Percentiles rank a stretch among this genome's conserved stretches.
These are phyloP conservation scores for Eretmochelys imbricata DNA, from an alignment of 2,113 vertebrate genomes.

Conservation along the genomic window DNA sequence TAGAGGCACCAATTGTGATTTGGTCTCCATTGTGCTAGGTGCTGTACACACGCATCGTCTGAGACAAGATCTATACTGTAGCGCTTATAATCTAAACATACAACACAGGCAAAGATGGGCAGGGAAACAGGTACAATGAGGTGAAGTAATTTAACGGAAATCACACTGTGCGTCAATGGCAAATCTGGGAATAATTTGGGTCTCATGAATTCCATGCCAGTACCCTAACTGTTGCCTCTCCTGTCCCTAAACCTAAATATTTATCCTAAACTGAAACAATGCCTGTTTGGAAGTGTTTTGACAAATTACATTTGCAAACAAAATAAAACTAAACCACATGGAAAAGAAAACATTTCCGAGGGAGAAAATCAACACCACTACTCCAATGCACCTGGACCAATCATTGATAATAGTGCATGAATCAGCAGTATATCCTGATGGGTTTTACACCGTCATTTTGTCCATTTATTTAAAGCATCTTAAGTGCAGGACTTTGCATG, in stretches of 20 bases:
- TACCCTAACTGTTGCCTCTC: not conserved
- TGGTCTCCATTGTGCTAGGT: not conserved
- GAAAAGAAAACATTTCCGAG: not conserved
- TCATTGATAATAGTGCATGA: not conserved
- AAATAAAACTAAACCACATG: not conserved
- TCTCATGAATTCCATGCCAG: not conserved
- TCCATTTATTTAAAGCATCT: conserved; percentile 14
- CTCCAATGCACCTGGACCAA: not conserved
- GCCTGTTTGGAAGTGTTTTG: conserved; percentile 4
- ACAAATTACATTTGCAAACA: conserved; percentile 13
- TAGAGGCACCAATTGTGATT: not conserved
- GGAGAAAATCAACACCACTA: not conserved
- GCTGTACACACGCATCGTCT: not conserved
- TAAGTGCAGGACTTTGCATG: not conserved
- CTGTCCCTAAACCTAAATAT: not conserved
- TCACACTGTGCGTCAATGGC: not conserved
- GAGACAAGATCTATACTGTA: not conserved
- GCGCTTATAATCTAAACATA: not conserved
- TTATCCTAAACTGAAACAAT: not conserved
- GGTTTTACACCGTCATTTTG: not conserved
- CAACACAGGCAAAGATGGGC: accelerated
- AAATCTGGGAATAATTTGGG: not conserved
- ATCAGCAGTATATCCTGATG: not conserved
- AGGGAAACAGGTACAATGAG: no score
- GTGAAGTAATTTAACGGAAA: not conserved